Conservation (phyloP, 2,797 vertebrate genomes). For the Lagodon rhomboides region DNA sequence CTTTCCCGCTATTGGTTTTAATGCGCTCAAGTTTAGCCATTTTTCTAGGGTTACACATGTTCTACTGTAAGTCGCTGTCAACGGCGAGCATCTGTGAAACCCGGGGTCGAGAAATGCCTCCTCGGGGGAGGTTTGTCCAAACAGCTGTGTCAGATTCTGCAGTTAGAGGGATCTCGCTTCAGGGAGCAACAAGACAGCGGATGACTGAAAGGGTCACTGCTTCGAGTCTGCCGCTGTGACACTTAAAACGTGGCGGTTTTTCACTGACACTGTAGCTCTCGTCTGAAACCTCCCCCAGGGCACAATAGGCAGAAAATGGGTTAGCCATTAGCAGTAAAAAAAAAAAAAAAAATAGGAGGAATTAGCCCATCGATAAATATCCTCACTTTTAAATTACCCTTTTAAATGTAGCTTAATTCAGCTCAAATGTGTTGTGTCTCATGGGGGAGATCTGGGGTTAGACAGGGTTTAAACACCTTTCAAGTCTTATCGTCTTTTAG, state of each 20-base stretch:
- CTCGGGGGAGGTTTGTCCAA: slow-evolving; percentile 9
- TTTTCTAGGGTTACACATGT: not conserved
- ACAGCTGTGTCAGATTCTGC: slow-evolving; percentile 46
- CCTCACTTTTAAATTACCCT: slow-evolving; percentile 34
- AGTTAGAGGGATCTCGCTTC: slow-evolving; percentile 14
- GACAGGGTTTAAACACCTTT: slow-evolving; percentile 8
- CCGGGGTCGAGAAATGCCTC: slow-evolving; percentile 4
- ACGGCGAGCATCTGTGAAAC: slow-evolving; percentile 25
- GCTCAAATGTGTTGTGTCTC: slow-evolving; percentile 15
- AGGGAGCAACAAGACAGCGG: slow-evolving; percentile 27
- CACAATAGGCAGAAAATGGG: slow-evolving; percentile 17
- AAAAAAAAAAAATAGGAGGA: not conserved
- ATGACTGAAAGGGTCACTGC: slow-evolving; percentile 47
- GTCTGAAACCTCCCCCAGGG: slow-evolving; percentile 2
- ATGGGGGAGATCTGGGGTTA: not conserved
- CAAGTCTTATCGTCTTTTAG: not conserved
- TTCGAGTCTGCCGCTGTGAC: slow-evolving; percentile 25
- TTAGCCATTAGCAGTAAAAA: slow-evolving; percentile 36
- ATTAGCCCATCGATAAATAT: slow-evolving; percentile 33
- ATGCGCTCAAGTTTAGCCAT: not conserved
- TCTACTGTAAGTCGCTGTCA: slow-evolving; percentile 3
- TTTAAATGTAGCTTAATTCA: slow-evolving; percentile 36
- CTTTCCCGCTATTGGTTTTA: not conserved
- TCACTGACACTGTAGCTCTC: slow-evolving; percentile 1
- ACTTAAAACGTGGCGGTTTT: slow-evolving; percentile 10